Evolutionary conservation across 2,797 vertebrate species (phyloP).

Genomic region (Rhinophrynus dorsalis): DNA sequence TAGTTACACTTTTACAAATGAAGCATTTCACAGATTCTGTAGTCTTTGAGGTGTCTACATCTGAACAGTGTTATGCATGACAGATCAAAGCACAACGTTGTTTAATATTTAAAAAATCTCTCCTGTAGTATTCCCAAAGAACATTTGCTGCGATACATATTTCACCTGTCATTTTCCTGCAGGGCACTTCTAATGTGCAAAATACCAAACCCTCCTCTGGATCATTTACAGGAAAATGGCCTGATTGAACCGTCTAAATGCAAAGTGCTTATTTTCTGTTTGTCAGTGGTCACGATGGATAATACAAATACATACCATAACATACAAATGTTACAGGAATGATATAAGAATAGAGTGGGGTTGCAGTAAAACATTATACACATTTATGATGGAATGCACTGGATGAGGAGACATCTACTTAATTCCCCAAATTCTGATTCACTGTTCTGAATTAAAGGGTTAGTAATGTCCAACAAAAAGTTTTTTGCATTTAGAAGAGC

Average conservation of each 20-base stretch:
- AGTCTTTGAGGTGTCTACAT: constrained; percentile 35
- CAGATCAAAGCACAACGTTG: constrained; percentile 47
- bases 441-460: too few species aligned
- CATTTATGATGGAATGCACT: too few species aligned
- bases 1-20: neutral
- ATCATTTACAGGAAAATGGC: neutral
- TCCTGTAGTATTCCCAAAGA: constrained; percentile 45
- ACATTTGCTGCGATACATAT: constrained; percentile 54
- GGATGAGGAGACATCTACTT: too few species aligned
- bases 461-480: too few species aligned
- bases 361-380: too few species aligned
- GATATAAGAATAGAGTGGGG: too few species aligned
- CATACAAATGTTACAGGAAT: too few species aligned
- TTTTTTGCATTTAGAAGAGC: too few species aligned
- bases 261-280: too few species aligned
- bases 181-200: constrained; percentile 40
- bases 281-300: too few species aligned
- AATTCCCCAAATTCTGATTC: too few species aligned
- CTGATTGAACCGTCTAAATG: neutral
- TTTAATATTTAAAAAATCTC: constrained; percentile 55
- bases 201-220: constrained; percentile 11
- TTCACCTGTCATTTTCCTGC: constrained; percentile 49
- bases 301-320: too few species aligned
- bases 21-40: neutral
- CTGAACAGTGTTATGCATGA: constrained; percentile 17